phyloP scores from a whole-genome alignment of 2,888 invertebrate genomes.

The Cistogaster globosa region DNA sequence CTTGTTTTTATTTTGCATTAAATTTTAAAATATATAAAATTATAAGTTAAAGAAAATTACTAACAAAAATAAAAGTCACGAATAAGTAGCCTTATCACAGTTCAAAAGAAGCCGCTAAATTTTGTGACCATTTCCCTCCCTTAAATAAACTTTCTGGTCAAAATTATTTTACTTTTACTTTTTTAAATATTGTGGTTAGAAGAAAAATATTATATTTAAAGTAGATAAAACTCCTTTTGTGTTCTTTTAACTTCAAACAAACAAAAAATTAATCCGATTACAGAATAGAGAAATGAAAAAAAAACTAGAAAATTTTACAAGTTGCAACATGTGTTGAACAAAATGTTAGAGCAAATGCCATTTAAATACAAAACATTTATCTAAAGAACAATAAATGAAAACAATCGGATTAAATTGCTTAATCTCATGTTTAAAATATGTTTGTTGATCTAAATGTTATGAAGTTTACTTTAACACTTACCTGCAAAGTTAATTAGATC shows the following conservation, averaged over 20 bases:
- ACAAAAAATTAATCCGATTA: slow-evolving; percentile 61
- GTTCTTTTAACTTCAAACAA: too few relatives aligned
- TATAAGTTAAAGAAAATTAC: too few relatives aligned
- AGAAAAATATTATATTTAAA: slow-evolving; percentile 16
- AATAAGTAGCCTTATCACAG: neutral
- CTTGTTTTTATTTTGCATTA: too few relatives aligned
- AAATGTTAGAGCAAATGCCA: neutral
- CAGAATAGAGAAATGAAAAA: slow-evolving; percentile 30
- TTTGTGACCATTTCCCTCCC: neutral
- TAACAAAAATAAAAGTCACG: neutral
- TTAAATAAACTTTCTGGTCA: neutral
- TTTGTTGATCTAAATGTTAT: slow-evolving; percentile 58
- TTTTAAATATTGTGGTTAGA: neutral
- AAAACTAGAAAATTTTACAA: slow-evolving; percentile 5
- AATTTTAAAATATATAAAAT: too few relatives aligned
- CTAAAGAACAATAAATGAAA: slow-evolving; percentile 38
- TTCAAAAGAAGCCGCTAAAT: neutral
- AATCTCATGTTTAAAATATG: slow-evolving; percentile 58
- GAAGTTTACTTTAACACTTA: slow-evolving; percentile 33
- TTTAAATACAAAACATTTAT: neutral
- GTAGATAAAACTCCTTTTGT: slow-evolving; percentile 10
- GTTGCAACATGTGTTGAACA: slow-evolving; percentile 61
- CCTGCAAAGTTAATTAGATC: slow-evolving; percentile 53
- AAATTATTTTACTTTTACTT: neutral
- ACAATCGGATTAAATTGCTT: slow-evolving; percentile 38